phyloP scores from a whole-genome alignment of 2,888 invertebrate species.

The Glyphotaelius pellucidus region DNA sequence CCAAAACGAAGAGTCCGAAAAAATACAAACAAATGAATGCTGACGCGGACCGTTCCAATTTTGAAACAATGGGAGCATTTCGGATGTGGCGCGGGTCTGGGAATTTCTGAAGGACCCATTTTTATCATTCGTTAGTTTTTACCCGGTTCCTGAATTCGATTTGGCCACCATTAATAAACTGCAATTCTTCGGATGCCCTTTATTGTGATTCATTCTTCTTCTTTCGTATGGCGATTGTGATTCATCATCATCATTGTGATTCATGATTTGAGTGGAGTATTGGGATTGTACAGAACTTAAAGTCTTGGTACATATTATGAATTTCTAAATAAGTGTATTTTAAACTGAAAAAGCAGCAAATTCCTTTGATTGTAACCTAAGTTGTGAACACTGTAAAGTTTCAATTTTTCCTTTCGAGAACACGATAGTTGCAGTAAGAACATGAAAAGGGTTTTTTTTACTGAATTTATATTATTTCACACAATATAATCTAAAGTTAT shows the following conservation, averaged over 20 bases:
- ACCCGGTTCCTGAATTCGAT: conserved; percentile 21
- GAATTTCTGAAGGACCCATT: conserved; percentile 58
- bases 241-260: too few relatives aligned
- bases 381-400: too few relatives aligned
- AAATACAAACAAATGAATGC: conserved; percentile 47
- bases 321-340: too few relatives aligned
- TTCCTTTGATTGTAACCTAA: too few relatives aligned
- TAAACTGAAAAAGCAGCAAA: too few relatives aligned
- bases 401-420: too few relatives aligned
- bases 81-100: conserved; percentile 57
- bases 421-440: too few relatives aligned
- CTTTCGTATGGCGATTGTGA: too few relatives aligned
- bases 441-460: too few relatives aligned
- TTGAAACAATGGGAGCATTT: conserved; percentile 63
- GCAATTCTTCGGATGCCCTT: not conserved
- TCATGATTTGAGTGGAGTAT: not conserved
- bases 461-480: too few relatives aligned
- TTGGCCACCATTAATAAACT: not conserved
- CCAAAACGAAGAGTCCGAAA: conserved; percentile 47
- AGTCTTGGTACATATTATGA: too few relatives aligned
- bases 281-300: not conserved
- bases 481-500: too few relatives aligned
- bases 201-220: not conserved
- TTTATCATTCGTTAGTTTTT: conserved; percentile 61
- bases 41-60: conserved; percentile 57